Evolutionary conservation across 2,113 vertebrate genomes (phyloP), one percentile per base, ranked within the genome.

Genomic region (Pampusana beccarii): DNA sequence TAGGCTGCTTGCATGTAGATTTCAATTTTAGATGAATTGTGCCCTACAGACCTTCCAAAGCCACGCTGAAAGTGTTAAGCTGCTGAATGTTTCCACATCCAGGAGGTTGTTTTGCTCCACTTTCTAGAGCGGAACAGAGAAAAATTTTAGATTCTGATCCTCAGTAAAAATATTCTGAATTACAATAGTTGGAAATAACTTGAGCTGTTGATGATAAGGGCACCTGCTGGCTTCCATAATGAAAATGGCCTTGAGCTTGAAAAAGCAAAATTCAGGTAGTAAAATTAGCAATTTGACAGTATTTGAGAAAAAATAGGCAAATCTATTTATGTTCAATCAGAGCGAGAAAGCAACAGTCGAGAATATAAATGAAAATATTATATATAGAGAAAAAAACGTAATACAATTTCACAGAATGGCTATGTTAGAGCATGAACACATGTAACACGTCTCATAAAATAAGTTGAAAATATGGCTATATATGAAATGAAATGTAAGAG

Each of bases 161-260:
- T 79, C 36, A 25, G 29, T 40, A 79, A 80, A 77, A 86, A 44
- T n/a, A 28, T 65, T 87, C 80, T 87, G 70, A 87, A 53, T 81
- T 67, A 75, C 65, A 84, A 50, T 2, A 36, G 31, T 3, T 80
- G 46, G 66, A 88, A 93, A 91, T 82, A 94, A 79, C 57, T 91
- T 11, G 36, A 92, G 84, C 71, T 91, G 66, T 26, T 85, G 78
- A 71, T 69, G 70, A 72, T 91, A 88, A 90, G 58, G 81, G n/a
- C 40, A 91, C 58, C 58, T 83, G 54, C 71, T 77, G 13, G 16
- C 60, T 95, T 82, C 62, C 36, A 26, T 66, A 86, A 93, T 51
- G 62, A 75, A 95, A 96, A 92, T 38, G 78, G 90, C 42, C 58
- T 50, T 77, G n/a, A 92, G 74, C 40, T 90, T n/a, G n/a, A 79